A percentile compares a stretch with the other conserved stretches of the same genome.
Conservation (phyloP, 2,113 vertebrate genomes). For the Danio rerio region DNA sequence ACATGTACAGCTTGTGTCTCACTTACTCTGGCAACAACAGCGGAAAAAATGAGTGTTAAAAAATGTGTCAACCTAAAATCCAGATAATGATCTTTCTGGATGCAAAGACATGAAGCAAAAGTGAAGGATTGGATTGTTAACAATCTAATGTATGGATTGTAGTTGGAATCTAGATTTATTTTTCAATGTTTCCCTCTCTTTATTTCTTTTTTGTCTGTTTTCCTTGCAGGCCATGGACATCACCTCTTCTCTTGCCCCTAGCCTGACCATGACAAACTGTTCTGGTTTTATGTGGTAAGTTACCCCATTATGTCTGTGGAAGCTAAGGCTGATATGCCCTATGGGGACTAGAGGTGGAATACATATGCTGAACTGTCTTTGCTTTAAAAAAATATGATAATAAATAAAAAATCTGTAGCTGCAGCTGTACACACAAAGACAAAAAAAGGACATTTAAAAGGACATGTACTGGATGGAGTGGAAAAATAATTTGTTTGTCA, state of each 20-base stretch:
- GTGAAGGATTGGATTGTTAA: too few species aligned
- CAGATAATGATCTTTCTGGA: too few species aligned
- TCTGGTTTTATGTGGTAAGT: conserved; percentile 52
- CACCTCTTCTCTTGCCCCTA: not conserved
- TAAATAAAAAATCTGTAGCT: not conserved
- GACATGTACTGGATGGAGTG: not conserved
- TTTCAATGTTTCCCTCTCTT: not conserved
- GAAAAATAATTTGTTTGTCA: too few species aligned
- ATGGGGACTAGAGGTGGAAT: not conserved
- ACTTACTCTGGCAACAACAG: too few species aligned
- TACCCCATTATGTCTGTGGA: not conserved
- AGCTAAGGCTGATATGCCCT: conserved; percentile 7
- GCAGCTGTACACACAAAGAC: not conserved
- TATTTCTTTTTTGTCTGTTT: not conserved
- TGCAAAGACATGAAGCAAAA: too few species aligned
- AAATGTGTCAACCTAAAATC: too few species aligned
- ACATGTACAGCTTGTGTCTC: too few species aligned
- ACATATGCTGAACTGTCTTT: not conserved
- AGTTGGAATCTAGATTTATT: not conserved
- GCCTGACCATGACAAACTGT: not conserved
- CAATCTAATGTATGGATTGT: too few species aligned
- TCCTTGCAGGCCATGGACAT: conserved; percentile 17
- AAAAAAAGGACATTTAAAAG: too few species aligned
- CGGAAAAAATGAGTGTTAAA: too few species aligned
- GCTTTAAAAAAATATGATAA: conserved; percentile 6